Conservation (phyloP, 2,888 invertebrate genomes). For the Polydrusus tereticollis region DNA sequence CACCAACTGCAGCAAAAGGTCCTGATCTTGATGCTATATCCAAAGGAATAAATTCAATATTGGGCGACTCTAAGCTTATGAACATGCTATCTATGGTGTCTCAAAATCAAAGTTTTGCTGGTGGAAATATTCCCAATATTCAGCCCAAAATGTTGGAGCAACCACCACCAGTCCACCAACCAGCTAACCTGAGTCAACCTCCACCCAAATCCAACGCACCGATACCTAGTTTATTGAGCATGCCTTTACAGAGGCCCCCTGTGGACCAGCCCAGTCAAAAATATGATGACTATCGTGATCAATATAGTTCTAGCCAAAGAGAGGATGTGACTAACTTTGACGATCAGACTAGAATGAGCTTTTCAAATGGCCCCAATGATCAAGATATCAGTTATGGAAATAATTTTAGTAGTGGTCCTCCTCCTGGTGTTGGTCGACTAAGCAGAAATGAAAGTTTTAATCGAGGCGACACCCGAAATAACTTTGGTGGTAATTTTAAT, state of each 20-base stretch:
- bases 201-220: conserved; percentile 6
- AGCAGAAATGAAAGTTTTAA: conserved; percentile 5
- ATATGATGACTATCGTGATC: conserved; percentile 54
- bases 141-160: conserved; percentile 35
- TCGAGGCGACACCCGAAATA: conserved; percentile 8
- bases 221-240: conserved; percentile 36
- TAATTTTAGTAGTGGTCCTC: conserved; percentile 9
- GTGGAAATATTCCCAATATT: conserved; percentile 1
- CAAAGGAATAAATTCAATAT: conserved; percentile 71
- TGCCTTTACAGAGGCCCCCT: conserved; percentile 16
- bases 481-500: conserved; percentile 31
- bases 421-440: neutral
- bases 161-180: conserved; percentile 36
- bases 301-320: conserved; percentile 39
- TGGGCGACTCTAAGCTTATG: conserved; percentile 75
- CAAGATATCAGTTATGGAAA: conserved; percentile 28
- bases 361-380: conserved; percentile 53
- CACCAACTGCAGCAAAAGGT: conserved; percentile 55
- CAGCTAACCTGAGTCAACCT: too few species aligned
- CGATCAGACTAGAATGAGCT: conserved; percentile 63
- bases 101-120: conserved; percentile 58
- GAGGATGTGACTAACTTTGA: conserved; percentile 60
- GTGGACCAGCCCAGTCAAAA: conserved; percentile 15
- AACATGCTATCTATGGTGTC: conserved; percentile 71
- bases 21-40: conserved; percentile 69